Base-by-base conservation (phyloP, 1,140 invertebrate species). In the Nymphalis io region DNA sequence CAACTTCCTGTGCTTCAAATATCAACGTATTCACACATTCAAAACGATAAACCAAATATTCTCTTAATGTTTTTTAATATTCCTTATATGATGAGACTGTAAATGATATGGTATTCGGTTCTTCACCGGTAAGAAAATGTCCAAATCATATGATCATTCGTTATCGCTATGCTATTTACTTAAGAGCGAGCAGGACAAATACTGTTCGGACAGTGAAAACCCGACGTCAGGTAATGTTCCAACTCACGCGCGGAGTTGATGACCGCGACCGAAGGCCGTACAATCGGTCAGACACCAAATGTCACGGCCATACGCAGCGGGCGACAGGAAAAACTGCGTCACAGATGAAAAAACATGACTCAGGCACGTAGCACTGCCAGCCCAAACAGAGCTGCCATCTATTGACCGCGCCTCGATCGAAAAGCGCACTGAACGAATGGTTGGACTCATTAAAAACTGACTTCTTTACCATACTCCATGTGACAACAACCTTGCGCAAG, bases 271-370 rank as follows among this genome's bases (percentile, higher is more conserved):
- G 86, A 89, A 91, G 89, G 87, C 85, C 89, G 83, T 70, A 74
- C 89, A 89, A 89, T 91, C 87, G 89, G 89, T 89, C 89, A 91
- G 81, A 83, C 85, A 84, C 70, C 84, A 91, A 91, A 91, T 91
- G 89, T 91, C 89, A 91, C 76, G 89, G 89, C 74, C 89, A 78
- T 46, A 60, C 68, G 78, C 79, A 73, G 76, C 75, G 72, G 67
- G 84, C 80, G 83, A 88, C 88, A 87, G 86, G 87, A 82, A 84
- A 85, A 87, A 59, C 60, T 80, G 78, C 87, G 89, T 90, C 85
- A 90, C 81, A 85, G 81, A 84, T 82, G 79, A 84, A 88, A 85
- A 89, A 87, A 88, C 80, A 83, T 89, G 87, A 89, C 80, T 89
- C 87, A 90, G 53, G 40, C 55, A 42, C 58, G 64, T 60, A 20